phyloP scores from a whole-genome alignment of 2,888 invertebrate genomes.

The Leucoma salicis region DNA sequence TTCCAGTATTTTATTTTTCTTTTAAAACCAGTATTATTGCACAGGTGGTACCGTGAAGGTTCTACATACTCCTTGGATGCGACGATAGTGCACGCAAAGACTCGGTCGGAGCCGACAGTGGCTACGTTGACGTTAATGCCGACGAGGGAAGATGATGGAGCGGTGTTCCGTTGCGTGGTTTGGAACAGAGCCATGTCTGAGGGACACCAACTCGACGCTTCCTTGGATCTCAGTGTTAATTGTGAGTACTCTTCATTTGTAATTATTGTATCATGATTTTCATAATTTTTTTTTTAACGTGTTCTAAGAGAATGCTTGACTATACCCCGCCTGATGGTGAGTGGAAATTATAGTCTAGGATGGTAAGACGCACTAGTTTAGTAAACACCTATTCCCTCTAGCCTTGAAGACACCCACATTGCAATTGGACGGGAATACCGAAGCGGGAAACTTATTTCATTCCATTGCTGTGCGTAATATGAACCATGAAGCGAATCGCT shows the following conservation, averaged over 20 bases:
- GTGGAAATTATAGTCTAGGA: too few species aligned
- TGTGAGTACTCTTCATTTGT: slow-evolving; percentile 93
- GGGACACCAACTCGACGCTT: slow-evolving; percentile 89
- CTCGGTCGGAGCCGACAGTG: slow-evolving; percentile 88
- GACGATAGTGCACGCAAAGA: slow-evolving; percentile 85
- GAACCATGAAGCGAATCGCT: too few species aligned
- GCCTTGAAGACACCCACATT: too few species aligned
- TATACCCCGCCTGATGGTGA: too few species aligned
- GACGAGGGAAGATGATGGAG: slow-evolving; percentile 91
- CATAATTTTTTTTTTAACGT: too few species aligned
- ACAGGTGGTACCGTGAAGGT: slow-evolving; percentile 91
- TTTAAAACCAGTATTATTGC: slow-evolving; percentile 4
- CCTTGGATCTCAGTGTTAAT: slow-evolving; percentile 92
- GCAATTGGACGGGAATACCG: too few species aligned
- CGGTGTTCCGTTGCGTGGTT: slow-evolving; percentile 92
- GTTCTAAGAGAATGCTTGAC: too few species aligned
- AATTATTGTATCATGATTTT: too few species aligned
- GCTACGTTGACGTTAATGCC: slow-evolving; percentile 90
- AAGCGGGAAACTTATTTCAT: too few species aligned
- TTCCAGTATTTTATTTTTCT: background rate
- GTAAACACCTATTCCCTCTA: too few species aligned
- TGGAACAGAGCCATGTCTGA: slow-evolving; percentile 94
- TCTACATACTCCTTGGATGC: slow-evolving; percentile 88
- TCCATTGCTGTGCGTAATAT: too few species aligned
- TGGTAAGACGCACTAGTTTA: too few species aligned